Conservation (phyloP, 2,797 vertebrate genomes). For the Sebastes vulpes region DNA sequence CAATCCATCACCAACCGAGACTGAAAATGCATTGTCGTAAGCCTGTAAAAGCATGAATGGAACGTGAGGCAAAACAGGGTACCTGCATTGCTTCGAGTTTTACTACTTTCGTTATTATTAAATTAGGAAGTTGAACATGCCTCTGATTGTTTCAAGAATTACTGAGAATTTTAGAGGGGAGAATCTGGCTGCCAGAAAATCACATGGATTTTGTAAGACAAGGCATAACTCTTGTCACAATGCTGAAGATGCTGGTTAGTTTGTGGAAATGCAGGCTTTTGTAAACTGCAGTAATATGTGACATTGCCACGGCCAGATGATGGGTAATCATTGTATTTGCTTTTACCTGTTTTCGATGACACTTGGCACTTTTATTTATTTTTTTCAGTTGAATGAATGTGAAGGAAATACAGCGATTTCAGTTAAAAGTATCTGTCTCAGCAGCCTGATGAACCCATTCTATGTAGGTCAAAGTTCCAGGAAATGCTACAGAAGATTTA, state of each 20-base stretch:
- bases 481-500: constrained; percentile 32
- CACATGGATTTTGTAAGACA: constrained; percentile 32
- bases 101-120: constrained; percentile 47
- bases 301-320: not conserved
- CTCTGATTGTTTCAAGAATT: constrained; percentile 52
- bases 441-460: not conserved
- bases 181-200: constrained; percentile 8
- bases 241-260: constrained; percentile 10
- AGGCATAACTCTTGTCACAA: constrained; percentile 3
- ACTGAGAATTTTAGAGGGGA: constrained; percentile 22
- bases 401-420: not conserved
- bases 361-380: not conserved
- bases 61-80: constrained; percentile 13
- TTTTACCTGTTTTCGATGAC: not conserved
- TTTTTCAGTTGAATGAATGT: not conserved
- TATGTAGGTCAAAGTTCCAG: constrained; percentile 40
- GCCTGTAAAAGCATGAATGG: constrained; percentile 13
- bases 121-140: constrained; percentile 63
- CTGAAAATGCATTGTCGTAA: constrained; percentile 20
- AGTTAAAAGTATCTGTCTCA: not conserved
- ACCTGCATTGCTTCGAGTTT: constrained; percentile 8
- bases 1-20: constrained; percentile 12
- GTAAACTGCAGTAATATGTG: not conserved
- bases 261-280: constrained; percentile 12
- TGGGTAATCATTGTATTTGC: not conserved